These are phyloP conservation scores for Ostrea denselamellosa DNA, from an alignment of 1,140 invertebrate species.

Conservation along the genomic window DNA sequence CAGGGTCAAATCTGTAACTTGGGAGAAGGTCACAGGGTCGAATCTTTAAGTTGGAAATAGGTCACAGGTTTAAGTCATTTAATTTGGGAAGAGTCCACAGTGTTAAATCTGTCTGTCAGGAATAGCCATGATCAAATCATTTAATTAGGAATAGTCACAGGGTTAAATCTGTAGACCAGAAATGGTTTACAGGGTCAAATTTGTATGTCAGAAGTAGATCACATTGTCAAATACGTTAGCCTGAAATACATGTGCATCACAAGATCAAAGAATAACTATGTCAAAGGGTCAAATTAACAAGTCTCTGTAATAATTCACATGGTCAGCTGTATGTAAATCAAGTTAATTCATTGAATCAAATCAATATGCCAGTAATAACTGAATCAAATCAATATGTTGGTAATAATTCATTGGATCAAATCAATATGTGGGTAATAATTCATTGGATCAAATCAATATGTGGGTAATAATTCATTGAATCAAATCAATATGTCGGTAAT, in stretches of 20 bases:
- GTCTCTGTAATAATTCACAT: too few species aligned
- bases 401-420: background rate
- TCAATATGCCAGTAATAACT: too few species aligned
- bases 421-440: too few species aligned
- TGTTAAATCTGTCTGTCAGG: constrained; percentile 28
- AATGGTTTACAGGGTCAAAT: too few species aligned
- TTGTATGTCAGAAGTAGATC: background rate
- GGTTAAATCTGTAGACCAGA: background rate
- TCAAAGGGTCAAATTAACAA: too few species aligned
- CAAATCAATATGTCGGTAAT: background rate
- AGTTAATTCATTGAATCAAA: too few species aligned
- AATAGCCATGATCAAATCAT: background rate
- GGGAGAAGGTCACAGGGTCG: constrained; percentile 36
- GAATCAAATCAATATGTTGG: too few species aligned
- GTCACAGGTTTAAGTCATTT: constrained; percentile 40
- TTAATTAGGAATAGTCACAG: background rate
- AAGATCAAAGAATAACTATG: too few species aligned
- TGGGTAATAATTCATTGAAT: too few species aligned
- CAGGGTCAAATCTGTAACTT: background rate
- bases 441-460: too few species aligned
- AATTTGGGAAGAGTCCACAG: background rate
- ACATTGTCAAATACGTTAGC: constrained; percentile 31
- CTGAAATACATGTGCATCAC: too few species aligned
- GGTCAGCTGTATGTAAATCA: too few species aligned
- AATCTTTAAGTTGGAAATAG: constrained; percentile 8